Base-by-base conservation (phyloP, 2,113 vertebrate species). In the Cyanoramphus novaezelandiae region DNA sequence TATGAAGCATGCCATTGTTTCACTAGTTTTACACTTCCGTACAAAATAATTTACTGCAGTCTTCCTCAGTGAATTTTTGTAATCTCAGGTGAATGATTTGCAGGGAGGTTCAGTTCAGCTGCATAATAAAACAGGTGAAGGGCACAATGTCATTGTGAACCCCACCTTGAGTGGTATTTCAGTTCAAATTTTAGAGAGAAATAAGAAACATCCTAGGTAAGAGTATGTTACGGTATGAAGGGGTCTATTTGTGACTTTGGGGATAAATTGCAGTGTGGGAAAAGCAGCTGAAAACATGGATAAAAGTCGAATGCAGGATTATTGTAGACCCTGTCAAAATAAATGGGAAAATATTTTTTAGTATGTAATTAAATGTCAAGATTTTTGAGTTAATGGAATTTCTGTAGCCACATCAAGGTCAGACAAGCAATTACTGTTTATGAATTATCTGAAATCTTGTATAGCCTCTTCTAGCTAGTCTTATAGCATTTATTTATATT, bases 341-440 rank as follows among this genome's bases (percentile, higher is more conserved):
- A 97, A 97, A 97, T 97, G 74, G 89, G 62, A 72, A 92, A 97
- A 98, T 96, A 95, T 96, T 97, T 98, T 97, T 97, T 96, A 97
- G 92, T 95, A 65, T 97, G 96, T 96, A 98, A 98, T 98, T 98
- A 98, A 96, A 94, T 97, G 97, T 97, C 97, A 97, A 97, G 95
- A 97, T 97, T 97, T 97, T 95, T 97, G 97, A 97, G 97, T 96
- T 98, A 98, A 98, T 98, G 98, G 98, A 96, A 97, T 97, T 98
- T 98, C 95, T 97, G 87, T 97, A 97, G 97, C 97, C 93, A 95
- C 97, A 95, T 97, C 96, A 97, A 97, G 97, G 97, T 98, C 98
- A 98, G 96, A 96, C 27, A 64, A 97, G 71, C 97, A 97, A 97
- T 97, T 97, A 97, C 96, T 96, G 77, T 97, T 97, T 97, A 97